Evolutionary conservation across 1,140 invertebrate genomes (phyloP), one percentile per base, ranked within the genome.

Genomic region (Ceratina calcarata): DNA sequence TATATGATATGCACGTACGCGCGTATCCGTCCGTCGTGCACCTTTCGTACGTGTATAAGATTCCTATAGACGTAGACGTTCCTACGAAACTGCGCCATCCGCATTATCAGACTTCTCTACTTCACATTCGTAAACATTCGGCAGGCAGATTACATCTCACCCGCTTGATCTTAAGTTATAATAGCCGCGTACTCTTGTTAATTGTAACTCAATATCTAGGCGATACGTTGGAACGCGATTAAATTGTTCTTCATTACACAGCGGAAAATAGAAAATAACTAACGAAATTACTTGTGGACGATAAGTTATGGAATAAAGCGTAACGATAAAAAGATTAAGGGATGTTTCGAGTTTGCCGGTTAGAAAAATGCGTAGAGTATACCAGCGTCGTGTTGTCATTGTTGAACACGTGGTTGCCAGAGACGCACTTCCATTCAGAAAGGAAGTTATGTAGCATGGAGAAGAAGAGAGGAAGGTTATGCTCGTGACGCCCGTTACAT

Each of bases 81-180:
- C 89, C 88, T 75, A 58, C 79, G 86, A 88, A 87, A 84, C 73
- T 68, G 68, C 58, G 78, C 78, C 76, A 53, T 84, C 83, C 87
- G 78, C 86, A 89, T 91, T 91, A 91, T 91, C 89, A 87, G 87
- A 79, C 86, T 89, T 85, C 82, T 88, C 86, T 67, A 78, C 76
- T 89, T 85, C 89, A 88, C 86, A 80, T 92, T 91, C 90, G 91
- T 92, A 92, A 92, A 91, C 90, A 91, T 87, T 87, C 88, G 80
- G 82, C 78, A 75, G 80, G 67, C 76, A 65, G 73, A 76, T 74
- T 80, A 68, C 49, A 51, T 66, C 64, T 78, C 18, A 18, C n/a
- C 27, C 32, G 15, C 18, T 72, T 45, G n/a, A 24, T 45, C 15
- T 4, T 16, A 12, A 3, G 24, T 16, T 32, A 49, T 45, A 15